These are phyloP conservation scores for Diorhabda carinulata DNA, from an alignment of 1,140 invertebrate genomes.

Conservation along the genomic window DNA sequence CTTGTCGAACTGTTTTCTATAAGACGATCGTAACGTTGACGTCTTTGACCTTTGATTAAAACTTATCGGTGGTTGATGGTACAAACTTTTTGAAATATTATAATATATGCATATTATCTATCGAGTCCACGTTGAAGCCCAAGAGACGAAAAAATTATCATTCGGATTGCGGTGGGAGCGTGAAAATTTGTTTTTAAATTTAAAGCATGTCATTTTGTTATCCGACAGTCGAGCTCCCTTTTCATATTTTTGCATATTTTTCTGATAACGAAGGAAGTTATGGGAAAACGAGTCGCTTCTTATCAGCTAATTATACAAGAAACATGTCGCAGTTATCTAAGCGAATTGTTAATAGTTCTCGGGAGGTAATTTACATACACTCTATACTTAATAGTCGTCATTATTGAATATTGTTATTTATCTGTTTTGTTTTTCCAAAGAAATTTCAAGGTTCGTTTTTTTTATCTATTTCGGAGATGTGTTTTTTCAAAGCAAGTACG, in stretches of 20 bases:
- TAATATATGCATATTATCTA: no score
- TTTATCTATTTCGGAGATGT: no score
- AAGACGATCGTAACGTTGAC: no score
- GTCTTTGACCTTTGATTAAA: no score
- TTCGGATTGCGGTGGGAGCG: constrained; percentile 4
- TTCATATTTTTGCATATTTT: constrained; percentile 34
- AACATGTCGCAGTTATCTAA: constrained; percentile 29
- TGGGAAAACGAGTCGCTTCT: constrained; percentile 26
- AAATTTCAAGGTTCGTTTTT: no score
- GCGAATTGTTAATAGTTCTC: constrained; percentile 29
- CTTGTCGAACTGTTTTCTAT: no score
- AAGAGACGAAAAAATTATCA: constrained; percentile 1
- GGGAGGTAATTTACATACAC: constrained; percentile 21
- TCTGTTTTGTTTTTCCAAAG: no score
- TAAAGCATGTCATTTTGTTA: constrained; percentile 28
- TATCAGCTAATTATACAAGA: constrained; percentile 34
- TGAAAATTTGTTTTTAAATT: constrained; percentile 22
- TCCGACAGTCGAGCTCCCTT: constrained; percentile 21
- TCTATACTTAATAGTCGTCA: not conserved
- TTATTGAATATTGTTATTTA: no score
- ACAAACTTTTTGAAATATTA: no score
- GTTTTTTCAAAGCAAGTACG: no score
- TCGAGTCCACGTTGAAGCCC: no score
- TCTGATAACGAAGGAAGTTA: constrained; percentile 28
- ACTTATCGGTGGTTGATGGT: no score